Evolutionary conservation across 2,113 vertebrate species (phyloP).

Genomic region (Macaca nemestrina): DNA sequence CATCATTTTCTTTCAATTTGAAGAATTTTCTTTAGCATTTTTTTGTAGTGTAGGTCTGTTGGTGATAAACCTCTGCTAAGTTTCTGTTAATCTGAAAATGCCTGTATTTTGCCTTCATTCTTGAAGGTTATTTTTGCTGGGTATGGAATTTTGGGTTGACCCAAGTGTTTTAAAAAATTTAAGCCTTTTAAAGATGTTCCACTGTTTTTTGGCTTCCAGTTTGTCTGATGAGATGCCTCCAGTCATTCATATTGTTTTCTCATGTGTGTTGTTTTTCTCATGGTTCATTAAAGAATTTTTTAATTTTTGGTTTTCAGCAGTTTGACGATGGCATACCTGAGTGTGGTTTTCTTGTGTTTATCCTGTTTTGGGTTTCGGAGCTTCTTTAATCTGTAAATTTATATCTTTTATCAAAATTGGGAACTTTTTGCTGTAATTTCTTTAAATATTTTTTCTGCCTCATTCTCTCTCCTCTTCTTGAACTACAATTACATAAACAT

Average conservation of each 20-base stretch:
- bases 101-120: not conserved
- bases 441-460: not conserved
- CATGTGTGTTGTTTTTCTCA: not conserved
- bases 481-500: not conserved
- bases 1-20: not conserved
- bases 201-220: not conserved
- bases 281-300: not conserved
- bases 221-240: not conserved
- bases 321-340: not conserved
- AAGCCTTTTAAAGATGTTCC: not conserved
- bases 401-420: not conserved
- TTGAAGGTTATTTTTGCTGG: constrained; percentile 1
- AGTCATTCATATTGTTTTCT: not conserved
- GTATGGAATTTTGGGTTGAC: not conserved
- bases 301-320: not conserved
- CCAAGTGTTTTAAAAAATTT: not conserved
- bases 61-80: not conserved
- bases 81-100: constrained; percentile 7
- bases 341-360: not conserved
- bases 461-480: not conserved
- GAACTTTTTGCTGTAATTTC: not conserved
- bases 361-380: not conserved
- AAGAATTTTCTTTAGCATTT: constrained; percentile 9
- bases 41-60: not conserved
- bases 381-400: not conserved